A percentile compares a stretch with the other conserved stretches of the same genome.
Evolutionary conservation across 2,797 vertebrate species (phyloP).

Genomic region (Clarias laeviceps): DNA sequence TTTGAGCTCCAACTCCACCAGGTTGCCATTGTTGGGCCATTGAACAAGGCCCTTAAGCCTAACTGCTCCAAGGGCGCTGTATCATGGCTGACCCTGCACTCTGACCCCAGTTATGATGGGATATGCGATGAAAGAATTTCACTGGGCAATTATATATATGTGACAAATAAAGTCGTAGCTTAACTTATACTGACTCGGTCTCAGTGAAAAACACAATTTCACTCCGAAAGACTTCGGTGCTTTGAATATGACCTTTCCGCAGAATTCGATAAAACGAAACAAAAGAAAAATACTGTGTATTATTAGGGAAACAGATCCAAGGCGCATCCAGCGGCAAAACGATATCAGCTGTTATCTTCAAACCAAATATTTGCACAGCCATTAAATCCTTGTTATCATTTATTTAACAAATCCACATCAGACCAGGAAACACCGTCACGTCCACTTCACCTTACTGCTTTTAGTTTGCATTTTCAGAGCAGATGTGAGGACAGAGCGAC

Average conservation of each 20-base stretch:
- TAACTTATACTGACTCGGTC: too few relatives aligned
- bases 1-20: too few relatives aligned
- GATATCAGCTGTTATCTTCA: not conserved
- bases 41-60: too few relatives aligned
- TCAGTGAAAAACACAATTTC: not conserved
- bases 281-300: not conserved
- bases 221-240: not conserved
- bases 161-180: too few relatives aligned
- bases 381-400: slow-evolving; percentile 12
- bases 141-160: too few relatives aligned
- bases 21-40: too few relatives aligned
- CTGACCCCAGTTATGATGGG: too few relatives aligned
- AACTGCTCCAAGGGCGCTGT: too few relatives aligned
- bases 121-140: too few relatives aligned
- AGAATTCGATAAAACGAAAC: not conserved
- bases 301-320: slow-evolving; percentile 1
- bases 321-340: not conserved
- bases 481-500: not conserved
- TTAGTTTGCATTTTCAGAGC: slow-evolving; percentile 36
- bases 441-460: slow-evolving; percentile 28
- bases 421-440: slow-evolving; percentile 29
- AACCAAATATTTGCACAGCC: slow-evolving; percentile 11
- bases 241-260: slow-evolving; percentile 7
- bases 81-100: too few relatives aligned
- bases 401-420: slow-evolving; percentile 30